Conservation (phyloP, 53 echinoderm and acorn worm genomes). For the Glandiceps talaboti region DNA sequence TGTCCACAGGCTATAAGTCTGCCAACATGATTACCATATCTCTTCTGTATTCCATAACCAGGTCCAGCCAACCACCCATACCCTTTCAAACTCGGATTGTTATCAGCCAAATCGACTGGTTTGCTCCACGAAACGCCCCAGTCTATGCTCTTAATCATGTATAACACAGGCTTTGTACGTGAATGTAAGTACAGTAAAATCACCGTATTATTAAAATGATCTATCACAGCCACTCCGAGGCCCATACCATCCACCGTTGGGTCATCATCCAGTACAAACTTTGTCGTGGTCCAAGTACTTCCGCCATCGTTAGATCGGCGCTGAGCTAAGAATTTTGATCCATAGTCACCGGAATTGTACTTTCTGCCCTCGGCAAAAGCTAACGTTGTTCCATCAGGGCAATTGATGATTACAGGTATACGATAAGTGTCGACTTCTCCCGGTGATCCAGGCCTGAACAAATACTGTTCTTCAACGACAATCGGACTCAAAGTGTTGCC, state of each 20-base stretch:
- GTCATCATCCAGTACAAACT: constrained; percentile 14
- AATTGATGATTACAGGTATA: constrained; percentile 28
- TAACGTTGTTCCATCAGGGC: constrained; percentile 31
- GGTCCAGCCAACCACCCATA: constrained; percentile 24
- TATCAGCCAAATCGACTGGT: constrained; percentile 23
- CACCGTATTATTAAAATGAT: constrained; percentile 20
- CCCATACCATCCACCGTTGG: constrained; percentile 35
- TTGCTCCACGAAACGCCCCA: constrained; percentile 33
- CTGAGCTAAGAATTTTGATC: constrained; percentile 48
- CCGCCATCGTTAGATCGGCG: constrained; percentile 34
- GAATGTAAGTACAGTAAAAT: constrained; percentile 32
- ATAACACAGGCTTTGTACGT: constrained; percentile 3
- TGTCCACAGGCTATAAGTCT: constrained; percentile 44
- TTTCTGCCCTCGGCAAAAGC: constrained; percentile 48
- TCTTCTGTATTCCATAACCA: constrained; percentile 47
- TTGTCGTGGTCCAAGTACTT: constrained; percentile 7
- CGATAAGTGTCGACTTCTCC: constrained; percentile 40
- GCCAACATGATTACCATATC: constrained; percentile 26
- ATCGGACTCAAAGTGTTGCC: not conserved
- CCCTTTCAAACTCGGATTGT: constrained; percentile 13
- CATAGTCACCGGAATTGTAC: constrained; percentile 22
- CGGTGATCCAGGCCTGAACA: not conserved
- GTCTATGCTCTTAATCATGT: constrained; percentile 27
- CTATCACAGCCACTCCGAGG: constrained; percentile 27
- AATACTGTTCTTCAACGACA: not conserved